Percentiles rank a stretch among this genome's conserved stretches.
Conservation (phyloP, 2,797 vertebrate genomes). For the Acipenser ruthenus region DNA sequence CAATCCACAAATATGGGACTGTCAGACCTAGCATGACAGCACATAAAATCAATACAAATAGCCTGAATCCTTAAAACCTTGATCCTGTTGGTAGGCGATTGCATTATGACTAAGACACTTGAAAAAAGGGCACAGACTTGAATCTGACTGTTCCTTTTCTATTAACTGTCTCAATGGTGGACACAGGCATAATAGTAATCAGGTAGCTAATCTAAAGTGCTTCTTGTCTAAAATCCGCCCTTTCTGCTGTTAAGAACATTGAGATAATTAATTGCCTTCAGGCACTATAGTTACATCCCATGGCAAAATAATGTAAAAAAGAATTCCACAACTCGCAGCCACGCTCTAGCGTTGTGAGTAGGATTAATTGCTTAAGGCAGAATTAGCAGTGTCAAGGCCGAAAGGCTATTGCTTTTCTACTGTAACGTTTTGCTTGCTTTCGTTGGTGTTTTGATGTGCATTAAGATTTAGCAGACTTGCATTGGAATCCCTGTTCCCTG, state of each 20-base stretch:
- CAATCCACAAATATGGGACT: conserved; percentile 96
- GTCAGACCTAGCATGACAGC: conserved; percentile 78
- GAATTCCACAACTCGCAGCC: conserved; percentile 53
- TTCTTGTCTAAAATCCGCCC: neutral
- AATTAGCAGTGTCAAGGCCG: conserved; percentile 54
- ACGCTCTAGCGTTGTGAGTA: conserved; percentile 50
- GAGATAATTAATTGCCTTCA: neutral
- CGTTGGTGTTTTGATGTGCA: conserved; percentile 28
- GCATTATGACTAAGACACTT: conserved; percentile 80
- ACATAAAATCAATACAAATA: conserved; percentile 99
- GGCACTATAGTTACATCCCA: neutral
- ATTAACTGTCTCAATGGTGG: conserved; percentile 74
- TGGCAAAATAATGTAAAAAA: conserved; percentile 13
- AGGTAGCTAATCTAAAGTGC: conserved; percentile 44
- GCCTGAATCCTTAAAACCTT: conserved; percentile 98
- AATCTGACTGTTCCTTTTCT: conserved; percentile 60
- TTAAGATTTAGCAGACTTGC: conserved; percentile 8
- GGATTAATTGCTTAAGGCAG: conserved; percentile 52
- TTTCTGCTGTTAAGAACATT: neutral
- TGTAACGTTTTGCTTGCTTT: conserved; percentile 45
- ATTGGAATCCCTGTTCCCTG: conserved; percentile 47
- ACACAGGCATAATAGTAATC: conserved; percentile 74
- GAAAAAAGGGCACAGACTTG: conserved; percentile 55
- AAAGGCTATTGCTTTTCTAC: conserved; percentile 50
- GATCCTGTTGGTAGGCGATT: conserved; percentile 87